Evolutionary conservation across 2,888 invertebrate genomes (phyloP).

Genomic region (Scaptodrosophila latifasciaeformis): DNA sequence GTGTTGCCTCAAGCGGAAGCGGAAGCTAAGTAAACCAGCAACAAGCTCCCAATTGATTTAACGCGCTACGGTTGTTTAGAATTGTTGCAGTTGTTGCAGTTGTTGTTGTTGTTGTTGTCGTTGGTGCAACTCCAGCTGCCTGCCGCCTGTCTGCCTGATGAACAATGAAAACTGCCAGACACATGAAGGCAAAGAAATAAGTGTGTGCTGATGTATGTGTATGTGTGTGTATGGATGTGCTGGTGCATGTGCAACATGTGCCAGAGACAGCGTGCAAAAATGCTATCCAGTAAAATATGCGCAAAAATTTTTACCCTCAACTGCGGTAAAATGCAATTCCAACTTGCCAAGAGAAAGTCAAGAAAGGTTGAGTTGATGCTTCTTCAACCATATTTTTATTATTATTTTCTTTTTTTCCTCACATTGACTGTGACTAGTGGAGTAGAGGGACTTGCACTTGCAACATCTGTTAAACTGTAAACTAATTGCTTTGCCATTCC

Average conservation of each 20-base stretch:
- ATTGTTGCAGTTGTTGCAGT: constrained; percentile 12
- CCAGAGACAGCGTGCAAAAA: constrained; percentile 4
- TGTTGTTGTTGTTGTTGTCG: background rate
- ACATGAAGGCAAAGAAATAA: constrained; percentile 7
- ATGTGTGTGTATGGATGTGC: constrained; percentile 11
- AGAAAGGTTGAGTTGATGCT: too few species aligned
- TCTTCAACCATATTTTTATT: too few species aligned
- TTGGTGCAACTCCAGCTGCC: background rate
- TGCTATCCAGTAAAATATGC: constrained; percentile 36
- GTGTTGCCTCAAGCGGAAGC: constrained; percentile 43
- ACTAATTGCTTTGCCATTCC: constrained; percentile 22
- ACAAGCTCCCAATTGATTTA: constrained; percentile 68
- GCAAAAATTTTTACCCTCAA: constrained; percentile 38
- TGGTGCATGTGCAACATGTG: constrained; percentile 52
- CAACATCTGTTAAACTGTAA: constrained; percentile 1
- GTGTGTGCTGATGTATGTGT: constrained; percentile 7
- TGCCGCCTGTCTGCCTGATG: constrained; percentile 11
- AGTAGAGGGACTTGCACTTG: background rate
- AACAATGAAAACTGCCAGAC: constrained; percentile 40
- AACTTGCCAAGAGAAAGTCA: constrained; percentile 27
- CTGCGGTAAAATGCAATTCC: constrained; percentile 36
- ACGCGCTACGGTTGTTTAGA: constrained; percentile 50
- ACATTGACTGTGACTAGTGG: constrained; percentile 26
- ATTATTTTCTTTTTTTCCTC: background rate
- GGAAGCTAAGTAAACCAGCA: constrained; percentile 55